A percentile compares a stretch with the other conserved stretches of the same genome.
phyloP scores from a whole-genome alignment of 2,797 vertebrate genomes.

The Typhlichthys eigenmanni region DNA sequence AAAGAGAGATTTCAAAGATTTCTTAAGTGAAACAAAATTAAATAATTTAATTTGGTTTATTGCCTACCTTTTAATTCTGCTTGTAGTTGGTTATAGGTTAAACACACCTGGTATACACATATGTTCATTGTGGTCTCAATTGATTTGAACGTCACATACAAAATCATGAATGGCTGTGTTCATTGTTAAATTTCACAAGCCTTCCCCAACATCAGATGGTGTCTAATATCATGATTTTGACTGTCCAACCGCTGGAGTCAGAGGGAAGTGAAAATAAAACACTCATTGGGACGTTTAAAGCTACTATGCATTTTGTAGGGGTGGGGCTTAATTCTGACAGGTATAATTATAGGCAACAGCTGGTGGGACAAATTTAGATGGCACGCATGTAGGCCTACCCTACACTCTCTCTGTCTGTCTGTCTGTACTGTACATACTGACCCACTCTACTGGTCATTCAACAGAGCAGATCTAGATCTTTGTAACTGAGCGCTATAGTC shows the following conservation, averaged over 20 bases:
- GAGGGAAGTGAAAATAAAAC: conserved; percentile 8
- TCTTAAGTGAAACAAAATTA: too few relatives aligned
- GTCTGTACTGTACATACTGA: not conserved
- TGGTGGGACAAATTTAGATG: conserved; percentile 60
- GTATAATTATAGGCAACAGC: conserved; percentile 73
- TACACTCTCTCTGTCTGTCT: not conserved
- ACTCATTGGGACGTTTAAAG: not conserved
- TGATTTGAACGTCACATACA: too few relatives aligned
- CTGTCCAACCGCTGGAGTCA: not conserved
- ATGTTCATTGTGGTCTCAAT: too few relatives aligned
- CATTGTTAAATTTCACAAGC: too few relatives aligned
- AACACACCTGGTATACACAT: too few relatives aligned
- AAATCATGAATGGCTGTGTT: too few relatives aligned
- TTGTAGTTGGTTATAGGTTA: too few relatives aligned
- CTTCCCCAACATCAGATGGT: too few relatives aligned
- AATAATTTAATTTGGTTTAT: too few relatives aligned
- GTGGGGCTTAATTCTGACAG: conserved; percentile 35
- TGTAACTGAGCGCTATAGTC: not conserved
- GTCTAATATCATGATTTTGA: too few relatives aligned
- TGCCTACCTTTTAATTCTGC: too few relatives aligned
- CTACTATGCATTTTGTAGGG: conserved; percentile 17
- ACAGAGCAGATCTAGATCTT: not conserved
- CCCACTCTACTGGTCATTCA: not conserved
- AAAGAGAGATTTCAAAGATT: too few relatives aligned
- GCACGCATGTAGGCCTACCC: conserved; percentile 29